Percentiles rank a stretch among this genome's conserved stretches.
These are phyloP conservation scores for Oscheius sp. DNA, from an alignment of 2,888 invertebrate genomes.

Conservation along the genomic window DNA sequence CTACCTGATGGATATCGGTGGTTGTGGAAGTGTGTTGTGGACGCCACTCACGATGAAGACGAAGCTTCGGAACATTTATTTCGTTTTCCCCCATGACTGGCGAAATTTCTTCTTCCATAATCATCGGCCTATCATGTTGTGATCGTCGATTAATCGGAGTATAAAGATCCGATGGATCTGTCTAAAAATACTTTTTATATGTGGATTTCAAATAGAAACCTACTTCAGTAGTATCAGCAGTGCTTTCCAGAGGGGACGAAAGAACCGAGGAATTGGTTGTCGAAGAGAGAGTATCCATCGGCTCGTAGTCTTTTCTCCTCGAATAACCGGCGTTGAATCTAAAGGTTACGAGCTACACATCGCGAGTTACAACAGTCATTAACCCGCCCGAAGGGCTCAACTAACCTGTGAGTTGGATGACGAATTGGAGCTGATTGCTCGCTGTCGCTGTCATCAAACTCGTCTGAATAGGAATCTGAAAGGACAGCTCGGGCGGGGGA, in stretches of 20 bases:
- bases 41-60: constrained; percentile 1
- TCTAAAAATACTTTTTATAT: constrained; percentile 7
- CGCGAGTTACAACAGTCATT: too few species aligned
- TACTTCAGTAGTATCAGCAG: neutral
- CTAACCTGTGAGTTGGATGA: constrained; percentile 3
- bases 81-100: constrained; percentile 7
- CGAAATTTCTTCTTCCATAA: constrained; percentile 23
- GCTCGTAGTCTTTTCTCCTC: neutral
- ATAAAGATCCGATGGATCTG: constrained; percentile 20
- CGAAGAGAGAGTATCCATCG: constrained; percentile 20
- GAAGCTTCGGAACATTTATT: neutral
- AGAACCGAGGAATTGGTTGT: constrained; percentile 23
- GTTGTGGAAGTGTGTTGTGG: constrained; percentile 25
- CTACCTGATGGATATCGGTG: constrained; percentile 10
- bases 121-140: neutral
- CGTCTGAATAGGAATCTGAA: constrained; percentile 16
- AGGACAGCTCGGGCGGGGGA: neutral
- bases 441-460: constrained; percentile 26
- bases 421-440: constrained; percentile 7
- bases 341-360: too few species aligned
- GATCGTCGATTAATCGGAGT: constrained; percentile 14
- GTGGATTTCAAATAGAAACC: too few species aligned
- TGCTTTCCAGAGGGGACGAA: constrained; percentile 7
- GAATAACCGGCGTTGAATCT: neutral
- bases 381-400: too few species aligned